Conservation (phyloP, 1,140 invertebrate genomes). For the Phymastichus coffea region DNA sequence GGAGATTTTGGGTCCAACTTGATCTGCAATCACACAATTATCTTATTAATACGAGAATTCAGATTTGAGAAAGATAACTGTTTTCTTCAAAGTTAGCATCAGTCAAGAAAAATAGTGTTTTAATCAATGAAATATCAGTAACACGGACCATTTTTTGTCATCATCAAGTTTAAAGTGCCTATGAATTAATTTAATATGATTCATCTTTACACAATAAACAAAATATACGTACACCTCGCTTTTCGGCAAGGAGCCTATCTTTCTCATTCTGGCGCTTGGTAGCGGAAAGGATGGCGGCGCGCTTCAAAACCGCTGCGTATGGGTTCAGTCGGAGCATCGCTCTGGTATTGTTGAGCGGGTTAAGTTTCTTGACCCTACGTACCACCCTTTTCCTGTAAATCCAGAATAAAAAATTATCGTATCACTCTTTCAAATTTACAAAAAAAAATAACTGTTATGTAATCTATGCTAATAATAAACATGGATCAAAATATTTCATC, state of each 20-base stretch:
- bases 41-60: too few relatives aligned
- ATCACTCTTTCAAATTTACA: background rate
- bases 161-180: background rate
- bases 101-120: too few relatives aligned
- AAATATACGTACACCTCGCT: conserved; percentile 65
- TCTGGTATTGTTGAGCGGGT: conserved; percentile 87
- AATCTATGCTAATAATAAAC: conserved; percentile 43
- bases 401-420: background rate
- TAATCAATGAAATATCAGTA: too few relatives aligned
- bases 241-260: conserved; percentile 63
- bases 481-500: conserved; percentile 40
- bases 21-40: conserved; percentile 50
- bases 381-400: conserved; percentile 70
- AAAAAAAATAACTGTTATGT: conserved; percentile 11
- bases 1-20: conserved; percentile 55
- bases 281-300: conserved; percentile 70
- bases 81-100: too few relatives aligned
- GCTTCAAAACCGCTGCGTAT: conserved; percentile 82
- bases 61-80: too few relatives aligned
- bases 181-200: background rate
- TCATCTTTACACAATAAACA: background rate
- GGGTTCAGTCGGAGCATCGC: conserved; percentile 93
- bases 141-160: too few relatives aligned
- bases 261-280: conserved; percentile 61
- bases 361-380: conserved; percentile 81